Conservation (phyloP, 1,140 invertebrate genomes). For the Oncopeltus fasciatus region DNA sequence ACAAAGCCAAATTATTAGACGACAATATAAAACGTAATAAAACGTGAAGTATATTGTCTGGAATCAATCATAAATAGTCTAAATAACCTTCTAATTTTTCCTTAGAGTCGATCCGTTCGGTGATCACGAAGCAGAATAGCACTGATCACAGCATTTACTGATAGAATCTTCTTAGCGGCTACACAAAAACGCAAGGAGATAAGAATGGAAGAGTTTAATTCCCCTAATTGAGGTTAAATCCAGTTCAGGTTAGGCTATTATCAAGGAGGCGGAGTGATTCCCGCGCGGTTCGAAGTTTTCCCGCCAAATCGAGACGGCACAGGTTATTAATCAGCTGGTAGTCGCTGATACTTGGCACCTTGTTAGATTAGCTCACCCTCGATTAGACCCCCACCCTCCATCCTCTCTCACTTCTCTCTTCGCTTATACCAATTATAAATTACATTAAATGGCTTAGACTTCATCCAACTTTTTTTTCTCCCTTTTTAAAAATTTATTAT, state of each 20-base stretch:
- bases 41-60: too few relatives aligned
- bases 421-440: neutral
- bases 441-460: neutral
- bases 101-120: too few relatives aligned
- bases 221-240: neutral
- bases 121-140: too few relatives aligned
- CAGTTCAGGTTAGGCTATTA: neutral
- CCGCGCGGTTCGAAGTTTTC: neutral
- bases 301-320: neutral
- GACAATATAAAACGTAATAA: too few relatives aligned
- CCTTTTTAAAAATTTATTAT: neutral
- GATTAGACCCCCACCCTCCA: neutral
- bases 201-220: neutral
- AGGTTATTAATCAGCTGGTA: neutral
- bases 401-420: too few relatives aligned
- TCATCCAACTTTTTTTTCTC: neutral
- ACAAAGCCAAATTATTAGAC: too few relatives aligned
- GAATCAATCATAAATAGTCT: too few relatives aligned
- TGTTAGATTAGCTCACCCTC: neutral
- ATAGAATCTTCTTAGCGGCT: too few relatives aligned
- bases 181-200: too few relatives aligned
- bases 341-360: neutral
- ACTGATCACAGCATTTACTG: too few relatives aligned
- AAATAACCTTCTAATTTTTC: too few relatives aligned
- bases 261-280: neutral